Conservation (phyloP, 2,888 invertebrate species). For the Nezara viridula region DNA sequence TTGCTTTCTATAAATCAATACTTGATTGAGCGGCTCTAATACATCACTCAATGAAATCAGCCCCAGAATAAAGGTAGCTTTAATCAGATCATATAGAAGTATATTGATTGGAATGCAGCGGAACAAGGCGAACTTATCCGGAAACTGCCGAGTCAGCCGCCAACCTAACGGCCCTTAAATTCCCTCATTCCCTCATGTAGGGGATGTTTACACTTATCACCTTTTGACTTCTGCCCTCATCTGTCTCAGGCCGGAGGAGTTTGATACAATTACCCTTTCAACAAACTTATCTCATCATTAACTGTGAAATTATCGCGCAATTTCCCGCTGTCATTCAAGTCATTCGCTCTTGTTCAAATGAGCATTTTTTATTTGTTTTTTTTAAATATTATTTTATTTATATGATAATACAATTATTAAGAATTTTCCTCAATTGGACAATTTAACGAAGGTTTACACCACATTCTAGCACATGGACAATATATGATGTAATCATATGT, state of each 20-base stretch:
- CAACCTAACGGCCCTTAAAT: conserved; percentile 15
- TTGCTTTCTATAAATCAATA: not conserved
- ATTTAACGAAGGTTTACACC: too few relatives aligned
- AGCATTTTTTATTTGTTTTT: not conserved
- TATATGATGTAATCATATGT: too few relatives aligned
- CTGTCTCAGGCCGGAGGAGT: conserved; percentile 14
- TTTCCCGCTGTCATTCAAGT: not conserved
- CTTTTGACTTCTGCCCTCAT: conserved; percentile 23
- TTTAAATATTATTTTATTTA: not conserved
- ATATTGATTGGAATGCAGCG: conserved; percentile 49
- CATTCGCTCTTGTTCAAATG: too few relatives aligned
- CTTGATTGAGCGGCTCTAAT: not conserved
- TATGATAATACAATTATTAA: too few relatives aligned
- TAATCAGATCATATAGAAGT: conserved; percentile 42
- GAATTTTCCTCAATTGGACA: too few relatives aligned
- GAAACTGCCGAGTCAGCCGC: not conserved
- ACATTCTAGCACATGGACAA: too few relatives aligned
- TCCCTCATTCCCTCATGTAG: not conserved
- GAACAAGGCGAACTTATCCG: conserved; percentile 23
- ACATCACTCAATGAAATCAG: conserved; percentile 3
- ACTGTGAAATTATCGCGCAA: not conserved
- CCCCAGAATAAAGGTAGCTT: conserved; percentile 18
- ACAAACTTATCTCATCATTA: conserved; percentile 11
- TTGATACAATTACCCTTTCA: conserved; percentile 31
- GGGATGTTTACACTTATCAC: conserved; percentile 18